Evolutionary conservation across 2,888 invertebrate species (phyloP).

Genomic region (Drosophila austrosaltans): DNA sequence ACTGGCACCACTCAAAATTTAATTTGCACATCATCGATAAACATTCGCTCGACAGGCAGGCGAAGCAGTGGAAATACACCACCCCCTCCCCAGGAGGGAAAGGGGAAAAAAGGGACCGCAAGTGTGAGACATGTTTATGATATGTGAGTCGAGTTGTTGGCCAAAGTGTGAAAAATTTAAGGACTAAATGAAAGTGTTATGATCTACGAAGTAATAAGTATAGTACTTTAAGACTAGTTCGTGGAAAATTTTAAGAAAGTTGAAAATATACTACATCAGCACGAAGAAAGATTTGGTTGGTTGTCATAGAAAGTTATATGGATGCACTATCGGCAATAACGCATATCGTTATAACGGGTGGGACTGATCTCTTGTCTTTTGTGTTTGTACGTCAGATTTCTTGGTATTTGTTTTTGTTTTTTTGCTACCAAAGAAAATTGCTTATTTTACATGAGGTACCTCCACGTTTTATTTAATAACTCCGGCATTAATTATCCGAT

Average conservation of each 20-base stretch:
- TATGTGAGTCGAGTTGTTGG: conserved; percentile 35
- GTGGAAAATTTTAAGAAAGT: background rate
- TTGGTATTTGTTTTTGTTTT: too few relatives aligned
- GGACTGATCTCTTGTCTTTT: too few relatives aligned
- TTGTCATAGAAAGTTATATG: too few relatives aligned
- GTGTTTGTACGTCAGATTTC: too few relatives aligned
- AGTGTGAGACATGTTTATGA: conserved; percentile 42
- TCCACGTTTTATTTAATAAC: too few relatives aligned
- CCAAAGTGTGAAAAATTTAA: conserved; percentile 51
- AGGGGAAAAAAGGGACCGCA: conserved; percentile 18
- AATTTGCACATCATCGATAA: conserved; percentile 77
- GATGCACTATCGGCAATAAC: too few relatives aligned
- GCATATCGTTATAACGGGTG: too few relatives aligned
- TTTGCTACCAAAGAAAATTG: too few relatives aligned
- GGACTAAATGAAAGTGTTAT: conserved; percentile 53
- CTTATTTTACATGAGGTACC: too few relatives aligned
- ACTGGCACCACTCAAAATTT: conserved; percentile 52
- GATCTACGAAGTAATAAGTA: conserved; percentile 7
- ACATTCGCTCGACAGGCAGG: conserved; percentile 41
- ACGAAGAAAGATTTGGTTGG: too few relatives aligned
- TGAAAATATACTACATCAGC: background rate
- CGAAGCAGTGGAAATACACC: background rate
- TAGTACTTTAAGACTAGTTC: background rate
- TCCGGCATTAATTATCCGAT: too few relatives aligned
- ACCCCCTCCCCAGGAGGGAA: too few relatives aligned